phyloP scores from a whole-genome alignment of 2,888 invertebrate genomes.

The Lagria hirta region DNA sequence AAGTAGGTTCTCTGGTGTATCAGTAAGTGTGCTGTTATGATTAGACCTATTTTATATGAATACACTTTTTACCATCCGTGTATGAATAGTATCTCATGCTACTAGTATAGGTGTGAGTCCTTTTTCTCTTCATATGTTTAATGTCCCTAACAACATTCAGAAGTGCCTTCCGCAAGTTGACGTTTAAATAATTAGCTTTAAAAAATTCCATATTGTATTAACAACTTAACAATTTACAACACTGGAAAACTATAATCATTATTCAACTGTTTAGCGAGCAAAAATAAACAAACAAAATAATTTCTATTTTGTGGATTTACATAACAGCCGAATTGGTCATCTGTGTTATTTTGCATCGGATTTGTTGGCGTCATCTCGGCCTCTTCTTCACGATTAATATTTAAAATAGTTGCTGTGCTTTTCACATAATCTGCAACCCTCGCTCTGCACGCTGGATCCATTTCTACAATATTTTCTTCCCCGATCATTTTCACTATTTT shows the following conservation, averaged over 20 bases:
- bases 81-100: too few species aligned
- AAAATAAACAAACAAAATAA: conserved; percentile 58
- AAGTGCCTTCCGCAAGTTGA: too few species aligned
- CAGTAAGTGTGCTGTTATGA: too few species aligned
- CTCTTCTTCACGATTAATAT: conserved; percentile 44
- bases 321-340: conserved; percentile 38
- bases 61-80: too few species aligned
- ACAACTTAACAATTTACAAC: conserved; percentile 43
- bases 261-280: conserved; percentile 58
- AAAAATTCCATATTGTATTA: too few species aligned
- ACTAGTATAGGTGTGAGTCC: too few species aligned
- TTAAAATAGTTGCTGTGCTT: conserved; percentile 49
- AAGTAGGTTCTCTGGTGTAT: too few species aligned
- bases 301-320: conserved; percentile 55
- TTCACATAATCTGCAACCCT: conserved; percentile 60
- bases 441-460: conserved; percentile 59
- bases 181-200: too few species aligned
- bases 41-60: too few species aligned
- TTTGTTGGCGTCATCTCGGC: conserved; percentile 48
- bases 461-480: conserved; percentile 49
- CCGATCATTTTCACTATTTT: conserved; percentile 48
- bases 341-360: conserved; percentile 35
- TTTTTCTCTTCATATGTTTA: too few species aligned
- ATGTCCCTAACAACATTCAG: too few species aligned
- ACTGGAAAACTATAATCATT: conserved; percentile 57